These are phyloP conservation scores for Tipula confusa DNA, from an alignment of 2,888 invertebrate genomes.

Conservation along the genomic window DNA sequence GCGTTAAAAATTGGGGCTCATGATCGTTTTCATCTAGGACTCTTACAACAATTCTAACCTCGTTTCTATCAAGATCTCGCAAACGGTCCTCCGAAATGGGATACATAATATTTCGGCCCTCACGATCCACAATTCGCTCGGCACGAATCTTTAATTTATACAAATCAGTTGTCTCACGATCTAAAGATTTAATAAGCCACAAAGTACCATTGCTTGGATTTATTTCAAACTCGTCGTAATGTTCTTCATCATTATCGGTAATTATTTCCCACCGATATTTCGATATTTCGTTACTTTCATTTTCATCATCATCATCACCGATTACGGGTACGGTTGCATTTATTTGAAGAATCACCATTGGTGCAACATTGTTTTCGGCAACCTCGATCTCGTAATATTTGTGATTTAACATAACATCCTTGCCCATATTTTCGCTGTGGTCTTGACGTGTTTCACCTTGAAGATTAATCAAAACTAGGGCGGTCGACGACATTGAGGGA, in stretches of 20 bases:
- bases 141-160: constrained; percentile 55
- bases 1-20: constrained; percentile 68
- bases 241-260: constrained; percentile 57
- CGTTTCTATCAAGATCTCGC: constrained; percentile 67
- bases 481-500: constrained; percentile 75
- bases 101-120: constrained; percentile 69
- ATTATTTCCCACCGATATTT: constrained; percentile 62
- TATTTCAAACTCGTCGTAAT: constrained; percentile 64
- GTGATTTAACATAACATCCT: constrained; percentile 53
- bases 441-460: constrained; percentile 53
- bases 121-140: constrained; percentile 54
- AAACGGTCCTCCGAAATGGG: constrained; percentile 69
- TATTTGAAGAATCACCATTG: constrained; percentile 67
- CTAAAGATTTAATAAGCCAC: constrained; percentile 67
- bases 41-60: constrained; percentile 67
- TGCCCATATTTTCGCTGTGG: constrained; percentile 33
- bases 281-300: background rate
- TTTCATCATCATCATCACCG: constrained; percentile 55
- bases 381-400: constrained; percentile 78
- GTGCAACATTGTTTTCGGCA: constrained; percentile 73
- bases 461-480: constrained; percentile 63
- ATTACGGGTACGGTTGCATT: constrained; percentile 56
- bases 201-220: constrained; percentile 73
- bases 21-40: constrained; percentile 82
- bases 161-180: constrained; percentile 64